Evolutionary conservation across 2,113 vertebrate genomes (phyloP).

Genomic region (Octodon degus): DNA sequence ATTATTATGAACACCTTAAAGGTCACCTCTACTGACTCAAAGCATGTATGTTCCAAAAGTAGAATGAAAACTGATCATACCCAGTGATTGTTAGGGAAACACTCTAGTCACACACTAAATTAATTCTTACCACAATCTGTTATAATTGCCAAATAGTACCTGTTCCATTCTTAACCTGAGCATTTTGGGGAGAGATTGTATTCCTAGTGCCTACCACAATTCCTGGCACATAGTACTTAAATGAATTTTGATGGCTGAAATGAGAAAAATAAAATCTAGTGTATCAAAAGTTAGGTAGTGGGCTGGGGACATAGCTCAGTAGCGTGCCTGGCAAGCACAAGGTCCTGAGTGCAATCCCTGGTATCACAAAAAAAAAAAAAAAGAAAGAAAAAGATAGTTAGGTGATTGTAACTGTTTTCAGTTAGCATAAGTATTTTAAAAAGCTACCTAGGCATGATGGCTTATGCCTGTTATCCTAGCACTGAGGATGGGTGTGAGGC

Average conservation of each 20-base stretch:
- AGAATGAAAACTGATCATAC: not conserved
- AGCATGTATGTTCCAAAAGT: not conserved
- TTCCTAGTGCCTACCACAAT: not conserved
- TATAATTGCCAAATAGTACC: not conserved
- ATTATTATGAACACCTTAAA: not conserved
- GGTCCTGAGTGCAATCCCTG: no score
- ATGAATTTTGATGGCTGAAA: not conserved
- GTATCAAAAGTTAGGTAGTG: not conserved
- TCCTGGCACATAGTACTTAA: not conserved
- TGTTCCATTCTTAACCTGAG: not conserved
- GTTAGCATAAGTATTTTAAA: not conserved
- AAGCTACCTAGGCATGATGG: not conserved
- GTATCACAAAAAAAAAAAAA: no score
- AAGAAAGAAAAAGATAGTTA: no score
- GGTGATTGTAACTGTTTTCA: not conserved
- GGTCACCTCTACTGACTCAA: not conserved
- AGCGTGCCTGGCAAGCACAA: no score
- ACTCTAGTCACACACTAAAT: not conserved
- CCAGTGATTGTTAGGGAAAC: not conserved
- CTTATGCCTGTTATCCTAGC: not conserved
- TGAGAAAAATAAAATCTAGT: constrained; percentile 13
- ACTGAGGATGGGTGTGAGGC: not conserved
- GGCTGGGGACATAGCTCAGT: no score
- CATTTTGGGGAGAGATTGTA: not conserved
- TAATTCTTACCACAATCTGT: not conserved